Evolutionary conservation across 2,797 vertebrate genomes (phyloP), one percentile per base, ranked within the genome.

Genomic region (Allobates femoralis): DNA sequence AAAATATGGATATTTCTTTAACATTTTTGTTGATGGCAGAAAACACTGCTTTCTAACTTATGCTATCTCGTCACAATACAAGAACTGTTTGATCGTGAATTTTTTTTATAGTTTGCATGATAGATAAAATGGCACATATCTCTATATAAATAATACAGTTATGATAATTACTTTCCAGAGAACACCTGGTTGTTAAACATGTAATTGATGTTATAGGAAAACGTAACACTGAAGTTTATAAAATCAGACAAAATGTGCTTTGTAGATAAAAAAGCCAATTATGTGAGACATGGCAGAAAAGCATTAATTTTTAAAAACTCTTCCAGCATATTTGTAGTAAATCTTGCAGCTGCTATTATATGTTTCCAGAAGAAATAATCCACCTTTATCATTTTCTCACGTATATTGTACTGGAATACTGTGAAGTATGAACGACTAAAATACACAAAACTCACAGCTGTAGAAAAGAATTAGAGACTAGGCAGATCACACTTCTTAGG

Each of bases 221-320:
- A 79, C 86, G 86, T 81, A 91, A 92, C 91, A 90, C 81, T 92
- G 89, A 89, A 91, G 89, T 93, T 94, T 90, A 93, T 93, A 94
- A 91, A 95, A 92, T 82, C 85, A 93, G 92, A 91, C 91, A 93
- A 91, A n/a, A 93, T 94, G 94, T 84, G 89, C 91, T 94, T 93
- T 93, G 90, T 90, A 94, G 92, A 92, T 93, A 91, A 93, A 93
- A 94, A 92, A 93, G 86, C 89, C 94, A 94, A 95, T 95, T 94
- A 93, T 93, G 87, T 80, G 90, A 92, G 93, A 88, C 90, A 91
- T 84, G 90, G 85, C 85, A 90, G 89, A 89, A 91, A 92, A 91
- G 90, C 93, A 95, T 94, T 94, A 94, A 94, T 94, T 94, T 94
- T 94, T 92, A 89, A 92, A 93, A 94, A 89, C 53, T 90, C 90